Percentiles rank a stretch among this genome's conserved stretches.
Evolutionary conservation across 2,888 invertebrate genomes (phyloP).

Genomic region (Ashinkailepas kermadecensis): DNA sequence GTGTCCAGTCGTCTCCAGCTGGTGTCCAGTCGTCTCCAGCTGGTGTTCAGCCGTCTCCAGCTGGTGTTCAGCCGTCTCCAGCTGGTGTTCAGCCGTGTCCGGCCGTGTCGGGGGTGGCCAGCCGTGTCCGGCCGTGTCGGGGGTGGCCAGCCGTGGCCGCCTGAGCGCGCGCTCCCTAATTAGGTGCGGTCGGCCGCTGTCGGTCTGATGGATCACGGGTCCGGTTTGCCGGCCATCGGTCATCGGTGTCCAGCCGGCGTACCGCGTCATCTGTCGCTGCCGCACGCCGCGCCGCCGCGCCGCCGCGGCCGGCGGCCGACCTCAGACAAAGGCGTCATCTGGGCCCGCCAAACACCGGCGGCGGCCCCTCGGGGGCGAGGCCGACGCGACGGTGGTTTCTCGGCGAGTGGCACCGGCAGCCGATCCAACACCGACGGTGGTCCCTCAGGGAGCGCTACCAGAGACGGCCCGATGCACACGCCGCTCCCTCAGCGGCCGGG

Average conservation of each 20-base stretch:
- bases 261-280: conserved; percentile 16
- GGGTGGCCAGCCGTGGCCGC: too few species aligned
- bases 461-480: not conserved
- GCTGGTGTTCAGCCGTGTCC: too few species aligned
- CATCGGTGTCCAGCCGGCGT: not conserved
- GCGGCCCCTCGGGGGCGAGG: not conserved
- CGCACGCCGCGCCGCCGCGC: not conserved
- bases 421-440: too few species aligned
- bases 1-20: too few species aligned
- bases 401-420: not conserved
- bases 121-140: too few species aligned
- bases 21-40: too few species aligned
- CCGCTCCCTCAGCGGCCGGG: too few species aligned
- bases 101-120: not conserved
- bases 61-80: too few species aligned
- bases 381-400: not conserved
- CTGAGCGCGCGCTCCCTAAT: not conserved
- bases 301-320: not conserved
- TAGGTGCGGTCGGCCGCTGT: not conserved
- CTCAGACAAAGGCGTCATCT: too few species aligned
- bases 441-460: not conserved
- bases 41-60: too few species aligned
- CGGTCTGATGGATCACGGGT: not conserved
- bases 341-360: too few species aligned
- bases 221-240: not conserved